Base-by-base conservation (phyloP, 2,797 vertebrate species). In the Bufotes viridis region DNA sequence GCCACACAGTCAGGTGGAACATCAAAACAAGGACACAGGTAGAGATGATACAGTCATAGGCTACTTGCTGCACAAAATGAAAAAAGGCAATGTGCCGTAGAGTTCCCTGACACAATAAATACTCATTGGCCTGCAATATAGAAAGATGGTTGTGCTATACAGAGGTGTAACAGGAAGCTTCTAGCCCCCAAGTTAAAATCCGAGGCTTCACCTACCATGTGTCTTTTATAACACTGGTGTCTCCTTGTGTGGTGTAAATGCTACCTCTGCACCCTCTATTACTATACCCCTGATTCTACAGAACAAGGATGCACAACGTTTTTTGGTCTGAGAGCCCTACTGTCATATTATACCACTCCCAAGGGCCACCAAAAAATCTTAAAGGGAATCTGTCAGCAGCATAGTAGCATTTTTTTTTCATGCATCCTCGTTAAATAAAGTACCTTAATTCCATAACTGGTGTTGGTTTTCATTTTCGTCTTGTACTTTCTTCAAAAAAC, bases 1-100 rank as follows among this genome's bases (percentile, higher is more conserved):
- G 80, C 34, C 67, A 51, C 60, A 17, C 80, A 51, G 60, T 65
- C 60, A 53, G 78, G 78, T 80, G 24, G 55, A 67, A 49, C 60
- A 81, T 17, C 20, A 65, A 49, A 65, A 49, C 80, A 81, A 51
- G 63, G 61, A 65, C 60, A n/a, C 9, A 17, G 57, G 42, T 65
- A 42, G 22, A 67, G 60, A 42, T 15, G 60, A 51, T 63, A 61
- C 29, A 49, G 57, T 34, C 24, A 81, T 81, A 51, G 14, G 60
- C 34, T n/a, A 65, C 26, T 81, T 76, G 58, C n/a, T 63, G 26
- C 29, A 20, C 5, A 65, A 15, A 14, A 34, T 7, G 18, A 3
- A 61, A 57, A 60, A 15, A 55, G 8, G 53, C 51, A 55, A 57
- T 78, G 24, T 24, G 14, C 22, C 24, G 4, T 55, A 57, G 22